phyloP scores from a whole-genome alignment of 2,888 invertebrate genomes.

The Caenorhabditis sp. region DNA sequence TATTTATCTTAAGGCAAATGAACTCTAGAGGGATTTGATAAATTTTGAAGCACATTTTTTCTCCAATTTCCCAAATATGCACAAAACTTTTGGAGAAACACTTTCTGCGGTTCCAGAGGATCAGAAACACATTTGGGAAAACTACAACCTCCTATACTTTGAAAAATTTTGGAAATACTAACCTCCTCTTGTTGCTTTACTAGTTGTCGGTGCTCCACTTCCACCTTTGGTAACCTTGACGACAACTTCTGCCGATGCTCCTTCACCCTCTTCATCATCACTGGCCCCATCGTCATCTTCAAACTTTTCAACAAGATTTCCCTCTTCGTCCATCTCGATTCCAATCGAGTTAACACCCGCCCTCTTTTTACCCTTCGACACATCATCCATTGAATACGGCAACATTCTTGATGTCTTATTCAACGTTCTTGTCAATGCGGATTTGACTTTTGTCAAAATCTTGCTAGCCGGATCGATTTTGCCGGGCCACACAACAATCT shows the following conservation, averaged over 20 bases:
- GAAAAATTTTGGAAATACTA: background rate
- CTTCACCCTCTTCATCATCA: constrained; percentile 32
- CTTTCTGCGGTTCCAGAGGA: no score
- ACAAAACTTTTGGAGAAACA: no score
- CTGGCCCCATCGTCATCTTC: constrained; percentile 45
- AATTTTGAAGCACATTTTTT: no score
- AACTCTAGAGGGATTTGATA: no score
- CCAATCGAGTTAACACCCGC: constrained; percentile 31
- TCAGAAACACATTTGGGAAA: no score
- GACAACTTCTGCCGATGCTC: constrained; percentile 26
- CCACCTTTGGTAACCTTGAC: constrained; percentile 9
- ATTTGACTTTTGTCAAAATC: constrained; percentile 80
- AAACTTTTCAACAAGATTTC: constrained; percentile 49
- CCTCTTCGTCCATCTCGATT: constrained; percentile 57
- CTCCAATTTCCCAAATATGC: no score
- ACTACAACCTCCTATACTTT: no score
- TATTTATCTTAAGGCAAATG: no score
- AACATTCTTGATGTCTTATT: constrained; percentile 84
- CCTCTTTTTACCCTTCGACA: constrained; percentile 48
- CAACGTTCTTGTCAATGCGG: constrained; percentile 89
- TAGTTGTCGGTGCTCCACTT: background rate
- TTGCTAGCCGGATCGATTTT: constrained; percentile 79
- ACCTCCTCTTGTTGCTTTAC: background rate
- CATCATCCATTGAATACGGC: constrained; percentile 79
- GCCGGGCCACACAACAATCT: constrained; percentile 81